Base-by-base conservation (phyloP, 2,113 vertebrate genomes). In the Dicrurus megarhynchus region DNA sequence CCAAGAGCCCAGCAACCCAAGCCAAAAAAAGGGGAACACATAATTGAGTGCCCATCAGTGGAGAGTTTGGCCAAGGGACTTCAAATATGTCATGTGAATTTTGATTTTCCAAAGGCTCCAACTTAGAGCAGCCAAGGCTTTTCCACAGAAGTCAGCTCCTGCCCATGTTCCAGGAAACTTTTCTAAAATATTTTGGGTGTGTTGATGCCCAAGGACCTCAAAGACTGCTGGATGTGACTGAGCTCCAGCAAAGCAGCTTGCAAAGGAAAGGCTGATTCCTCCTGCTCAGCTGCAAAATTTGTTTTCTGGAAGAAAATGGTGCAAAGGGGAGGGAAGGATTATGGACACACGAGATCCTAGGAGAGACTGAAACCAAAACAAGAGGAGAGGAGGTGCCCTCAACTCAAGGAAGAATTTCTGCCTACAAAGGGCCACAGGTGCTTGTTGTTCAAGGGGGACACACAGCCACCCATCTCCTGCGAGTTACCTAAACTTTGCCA, bases 381-480 rank as follows among this genome's bases (percentile, higher is more conserved):
- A 55, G 52, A 49, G 42, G 46, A 85, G 47, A 15, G 13, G 50
- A 89, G 26, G 20, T 77, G 32, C 26, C 35, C 10, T 86, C 4
- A 65, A 32, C 47, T 74, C 59, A 16, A n/a, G 69, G 35, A 68
- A 77, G 27, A 59, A 67, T 81, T 78, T 69, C 46, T 21, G 14
- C 35, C 52, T 63, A 4, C 14, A 11, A 53, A 79, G 1, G 6
- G 41, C 63, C 67, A 56, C 0, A 0, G 28, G 13, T 2, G 0
- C 15, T 59, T 28, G 6, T 4, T 73, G 32, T 37, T 52, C 49
- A 28, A 19, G 33, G 47, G 47, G 41, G 27, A 37, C 59, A 57
- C 1, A 1, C 1, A 88, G 30, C 33, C 44, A 50, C 17, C 27
- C 52, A 8, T 32, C 78, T 80, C 24, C 84, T 80, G 24, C 0